Evolutionary conservation across 2,888 invertebrate genomes (phyloP), one percentile per base, ranked within the genome.

Genomic region (Trichacis sp.): DNA sequence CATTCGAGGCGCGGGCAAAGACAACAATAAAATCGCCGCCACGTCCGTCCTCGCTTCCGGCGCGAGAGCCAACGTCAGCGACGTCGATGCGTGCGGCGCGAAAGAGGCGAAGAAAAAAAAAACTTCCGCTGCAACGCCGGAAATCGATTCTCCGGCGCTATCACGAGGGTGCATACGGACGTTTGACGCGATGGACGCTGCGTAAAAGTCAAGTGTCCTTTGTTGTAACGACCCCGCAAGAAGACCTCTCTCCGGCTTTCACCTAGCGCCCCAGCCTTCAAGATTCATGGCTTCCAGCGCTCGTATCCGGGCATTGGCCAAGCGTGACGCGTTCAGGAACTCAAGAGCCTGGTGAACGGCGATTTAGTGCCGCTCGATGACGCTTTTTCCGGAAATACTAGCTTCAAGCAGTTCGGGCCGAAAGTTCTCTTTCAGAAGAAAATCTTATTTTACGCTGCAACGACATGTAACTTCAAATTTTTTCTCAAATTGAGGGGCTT

Each of bases 291-390:
- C 83, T 83, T 84, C 83, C 83, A 84, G 78, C 71, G 64, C 78
- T 74, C 76, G 82, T 82, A 84, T 84, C 84, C 83, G 84, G 83
- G 75, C 83, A 84, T 84, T 83, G 83, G 84, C 83, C 83, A 81
- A 70, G 73, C 71, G 71, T 79, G 82, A 80, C 83, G 77, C 76
- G 74, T 77, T 76, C 80, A 82, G 82, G 81, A 82, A 82, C 80
- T 75, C 71, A 66, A 64, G 71, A 61, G 61, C 51, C 60, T 40
- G 55, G 49, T 47, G 50, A 36, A n/a, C 9, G n/a, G 36, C 9
- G n/a, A 36, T 36, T 36, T 12, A 36, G 36, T 36, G 12, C 24
- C 8, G 8, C 4, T 8, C 8, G 3, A 24, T 24, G 24, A 8
- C 24, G 24, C 24, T 24, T 24, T 3, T 24, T 24, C 24, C n/a